Evolutionary conservation across 2,888 invertebrate species (phyloP), one percentile per base, ranked within the genome.

Genomic region (Erpobdella octoculata): DNA sequence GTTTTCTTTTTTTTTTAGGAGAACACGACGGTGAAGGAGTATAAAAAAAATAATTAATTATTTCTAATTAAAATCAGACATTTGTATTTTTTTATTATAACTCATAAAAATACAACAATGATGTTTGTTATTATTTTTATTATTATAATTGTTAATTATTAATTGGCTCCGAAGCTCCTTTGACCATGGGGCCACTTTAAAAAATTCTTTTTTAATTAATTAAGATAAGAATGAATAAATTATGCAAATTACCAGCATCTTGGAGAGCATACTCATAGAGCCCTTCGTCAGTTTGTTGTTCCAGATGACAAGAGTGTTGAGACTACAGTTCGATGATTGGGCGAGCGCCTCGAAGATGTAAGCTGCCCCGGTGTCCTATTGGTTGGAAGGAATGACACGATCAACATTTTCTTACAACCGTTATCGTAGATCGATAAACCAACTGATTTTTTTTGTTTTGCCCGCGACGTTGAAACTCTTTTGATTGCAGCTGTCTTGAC

Each of bases 211-310:
- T 46, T 46, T n/a, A 1, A 46, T 21, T 46, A 18, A 12, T 21
- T 21, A 9, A 48, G 12, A 9, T 12, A 9, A 12, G 21, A 18
- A 28, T 6, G 5, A 53, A 53, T n/a, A 53, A 21, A 35, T 38
- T 31, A 9, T 15, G 28, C 15, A 1, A 85, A 88, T 85, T 79
- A 90, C 90, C 85, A 91, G 80, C 25, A 88, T 87, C 79, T 86
- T 86, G 68, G 87, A 86, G 65, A 91, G 84, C 77, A 88, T 86
- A 33, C 85, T 83, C 74, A 90, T 89, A 70, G 89, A 89, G 77
- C 88, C 88, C 78, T 88, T 88, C 8, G 90, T 90, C 68, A 93
- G 86, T 79, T 89, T 89, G 81, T 92, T 93, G 83, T 91, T 92
- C 91, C 91, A 92, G 38, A 93, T 82, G 41, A 92, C 89, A 25